These are phyloP conservation scores for Agrochola litura DNA, from an alignment of 2,888 invertebrate genomes.

Conservation along the genomic window DNA sequence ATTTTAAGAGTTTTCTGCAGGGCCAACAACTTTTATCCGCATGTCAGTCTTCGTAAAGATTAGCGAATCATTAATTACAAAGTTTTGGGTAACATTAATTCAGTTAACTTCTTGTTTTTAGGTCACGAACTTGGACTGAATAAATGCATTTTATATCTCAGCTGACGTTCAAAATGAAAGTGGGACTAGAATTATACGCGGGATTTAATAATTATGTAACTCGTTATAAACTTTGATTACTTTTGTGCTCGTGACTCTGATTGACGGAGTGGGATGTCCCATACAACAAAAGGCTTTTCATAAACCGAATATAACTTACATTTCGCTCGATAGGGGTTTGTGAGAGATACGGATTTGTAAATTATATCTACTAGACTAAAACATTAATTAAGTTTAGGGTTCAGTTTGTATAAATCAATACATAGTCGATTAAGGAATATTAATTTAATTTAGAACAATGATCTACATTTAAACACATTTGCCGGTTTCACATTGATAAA, in stretches of 20 bases:
- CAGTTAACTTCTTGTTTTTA: slow-evolving; percentile 76
- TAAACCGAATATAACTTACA: slow-evolving; percentile 51
- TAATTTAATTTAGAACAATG: slow-evolving; percentile 21
- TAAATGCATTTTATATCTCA: slow-evolving; percentile 70
- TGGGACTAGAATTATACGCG: slow-evolving; percentile 48
- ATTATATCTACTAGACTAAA: slow-evolving; percentile 26
- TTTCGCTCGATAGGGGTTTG: slow-evolving; percentile 32
- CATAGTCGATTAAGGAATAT: slow-evolving; percentile 16
- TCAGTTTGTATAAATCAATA: slow-evolving; percentile 23
- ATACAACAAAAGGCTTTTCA: slow-evolving; percentile 68
- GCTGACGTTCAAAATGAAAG: slow-evolving; percentile 52
- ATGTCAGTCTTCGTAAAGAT: slow-evolving; percentile 78
- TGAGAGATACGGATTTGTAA: slow-evolving; percentile 37
- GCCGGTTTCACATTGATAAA: slow-evolving; percentile 15
- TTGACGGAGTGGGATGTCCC: slow-evolving; percentile 67
- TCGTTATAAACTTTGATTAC: slow-evolving; percentile 78
- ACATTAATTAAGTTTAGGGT: slow-evolving; percentile 22
- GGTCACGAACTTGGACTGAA: slow-evolving; percentile 68
- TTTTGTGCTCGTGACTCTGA: slow-evolving; percentile 70
- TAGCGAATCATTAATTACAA: slow-evolving; percentile 83
- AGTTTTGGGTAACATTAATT: slow-evolving; percentile 79
- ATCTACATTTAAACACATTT: slow-evolving; percentile 21
- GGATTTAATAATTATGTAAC: slow-evolving; percentile 72
- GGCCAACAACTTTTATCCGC: slow-evolving; percentile 69
- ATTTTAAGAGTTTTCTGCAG: slow-evolving; percentile 51